Evolutionary conservation across 1,140 invertebrate species (phyloP).

Genomic region (Physella acuta): DNA sequence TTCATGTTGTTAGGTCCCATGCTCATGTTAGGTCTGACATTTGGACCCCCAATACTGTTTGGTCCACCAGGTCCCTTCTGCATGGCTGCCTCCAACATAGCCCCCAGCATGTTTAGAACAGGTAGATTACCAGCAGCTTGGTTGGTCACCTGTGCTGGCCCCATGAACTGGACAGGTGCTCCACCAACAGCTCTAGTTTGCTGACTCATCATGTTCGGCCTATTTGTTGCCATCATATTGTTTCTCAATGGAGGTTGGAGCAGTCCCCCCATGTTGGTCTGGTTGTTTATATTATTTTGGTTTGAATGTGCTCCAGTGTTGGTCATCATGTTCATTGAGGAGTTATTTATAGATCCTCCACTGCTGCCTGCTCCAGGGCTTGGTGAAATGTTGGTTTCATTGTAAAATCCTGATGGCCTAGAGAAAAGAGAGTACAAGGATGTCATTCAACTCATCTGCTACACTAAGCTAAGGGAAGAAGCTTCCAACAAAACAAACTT

Average conservation of each 20-base stretch:
- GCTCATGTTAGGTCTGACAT: constrained; percentile 5
- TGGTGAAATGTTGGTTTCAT: constrained; percentile 30
- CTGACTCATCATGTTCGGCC: constrained; percentile 20
- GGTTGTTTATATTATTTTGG: constrained; percentile 8
- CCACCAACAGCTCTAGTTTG: constrained; percentile 10
- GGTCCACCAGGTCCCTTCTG: constrained; percentile 19
- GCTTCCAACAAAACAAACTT: too few species aligned
- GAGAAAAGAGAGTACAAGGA: constrained; percentile 22
- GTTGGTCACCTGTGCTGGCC: constrained; percentile 4
- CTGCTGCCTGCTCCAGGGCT: constrained; percentile 8
- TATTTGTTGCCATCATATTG: constrained; percentile 1
- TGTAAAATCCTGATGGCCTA: constrained; percentile 45
- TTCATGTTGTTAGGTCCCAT: neutral
- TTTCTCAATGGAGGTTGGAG: constrained; percentile 13
- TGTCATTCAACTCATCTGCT: too few species aligned
- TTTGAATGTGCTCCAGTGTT: neutral
- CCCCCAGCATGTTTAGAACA: constrained; percentile 35
- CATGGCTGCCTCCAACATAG: constrained; percentile 27
- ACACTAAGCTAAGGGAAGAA: too few species aligned
- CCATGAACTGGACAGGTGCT: constrained; percentile 14
- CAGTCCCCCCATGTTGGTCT: constrained; percentile 15
- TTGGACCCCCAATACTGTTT: constrained; percentile 21
- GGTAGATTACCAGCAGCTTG: constrained; percentile 11
- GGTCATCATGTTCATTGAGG: constrained; percentile 6
- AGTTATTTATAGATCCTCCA: neutral